Evolutionary conservation across 1,140 invertebrate genomes (phyloP), one percentile per base, ranked within the genome.

Genomic region (Linepithema humile): DNA sequence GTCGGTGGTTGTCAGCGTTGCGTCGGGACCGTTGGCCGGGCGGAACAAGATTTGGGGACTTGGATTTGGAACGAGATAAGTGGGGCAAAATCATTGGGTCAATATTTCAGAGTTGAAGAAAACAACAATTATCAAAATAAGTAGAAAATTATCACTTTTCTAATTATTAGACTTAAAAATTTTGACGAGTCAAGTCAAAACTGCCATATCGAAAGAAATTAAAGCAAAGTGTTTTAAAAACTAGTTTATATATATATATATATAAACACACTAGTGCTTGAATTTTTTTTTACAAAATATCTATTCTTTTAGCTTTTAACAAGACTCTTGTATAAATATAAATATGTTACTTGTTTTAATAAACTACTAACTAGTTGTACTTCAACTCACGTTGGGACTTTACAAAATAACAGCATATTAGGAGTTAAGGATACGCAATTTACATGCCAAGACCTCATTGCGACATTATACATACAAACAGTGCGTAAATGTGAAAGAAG

Each of bases 21-120:
- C 93, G 93, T 94, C 93, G 93, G 93, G 93, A 93, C 90, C 92
- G 93, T 93, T 93, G 93, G 93, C 90, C 85, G 89, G 83, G 89
- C 92, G 92, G 90, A 93, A 84, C 82, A 55, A 23, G 85, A 57
- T n/a, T n/a, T n/a, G 69, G 35, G 32, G 40, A 50, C 88, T 84
- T 75, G 64, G 82, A 60, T n/a, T n/a, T n/a, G n/a, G 60, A 86
- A 78, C 78, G 85, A 64, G 40, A 77, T 55, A n/a, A n/a, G 82
- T 69, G 59, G 26, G 64, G n/a, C 38, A 29, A 80, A 80, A 43
- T 40, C 57, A 43, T 40, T 12, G 12, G 35, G 17, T 7, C 53
- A 40, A 50, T 53, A n/a, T 78, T 29, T 20, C 32, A 38, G 60
- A 77, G 45, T 70, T 55, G 17, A 70, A 70, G 32, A 10, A 35